These are phyloP conservation scores for Brachionus angularis DNA, from an alignment of 1,140 invertebrate species.

Conservation along the genomic window DNA sequence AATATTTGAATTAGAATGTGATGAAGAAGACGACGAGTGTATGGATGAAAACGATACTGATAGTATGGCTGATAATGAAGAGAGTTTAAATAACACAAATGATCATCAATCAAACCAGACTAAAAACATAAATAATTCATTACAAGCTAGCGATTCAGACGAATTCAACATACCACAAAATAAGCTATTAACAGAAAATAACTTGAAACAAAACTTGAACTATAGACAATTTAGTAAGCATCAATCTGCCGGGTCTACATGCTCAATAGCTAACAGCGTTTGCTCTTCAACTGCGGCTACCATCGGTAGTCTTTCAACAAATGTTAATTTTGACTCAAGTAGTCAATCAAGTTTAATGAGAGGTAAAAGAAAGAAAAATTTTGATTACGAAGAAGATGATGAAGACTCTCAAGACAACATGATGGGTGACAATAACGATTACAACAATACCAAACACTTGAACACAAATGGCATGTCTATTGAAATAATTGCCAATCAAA, in stretches of 20 bases:
- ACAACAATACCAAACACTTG: no score
- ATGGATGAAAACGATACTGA: conserved; percentile 41
- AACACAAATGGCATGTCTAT: background rate
- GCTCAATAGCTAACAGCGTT: conserved; percentile 31
- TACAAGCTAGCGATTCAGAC: background rate
- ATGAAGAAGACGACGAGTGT: conserved; percentile 25
- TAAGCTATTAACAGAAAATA: background rate
- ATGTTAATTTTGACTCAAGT: conserved; percentile 8
- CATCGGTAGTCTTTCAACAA: conserved; percentile 12
- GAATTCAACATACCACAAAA: conserved; percentile 15
- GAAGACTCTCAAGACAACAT: conserved; percentile 31
- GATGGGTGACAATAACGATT: background rate
- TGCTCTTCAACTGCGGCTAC: conserved; percentile 34
- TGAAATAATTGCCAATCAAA: conserved; percentile 5
- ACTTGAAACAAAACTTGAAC: background rate
- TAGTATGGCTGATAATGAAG: conserved; percentile 24
- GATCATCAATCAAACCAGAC: conserved; percentile 1
- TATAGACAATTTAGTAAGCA: conserved; percentile 27
- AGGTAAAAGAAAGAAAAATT: conserved; percentile 38
- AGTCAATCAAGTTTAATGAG: background rate
- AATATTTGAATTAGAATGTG: conserved; percentile 34
- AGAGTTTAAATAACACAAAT: background rate
- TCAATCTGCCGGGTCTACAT: conserved; percentile 37
- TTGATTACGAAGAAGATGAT: conserved; percentile 42
- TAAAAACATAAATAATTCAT: background rate